A percentile compares a stretch with the other conserved stretches of the same genome.
Conservation (phyloP, 2,888 invertebrate species). For the Lepeophtheirus nordmannii region DNA sequence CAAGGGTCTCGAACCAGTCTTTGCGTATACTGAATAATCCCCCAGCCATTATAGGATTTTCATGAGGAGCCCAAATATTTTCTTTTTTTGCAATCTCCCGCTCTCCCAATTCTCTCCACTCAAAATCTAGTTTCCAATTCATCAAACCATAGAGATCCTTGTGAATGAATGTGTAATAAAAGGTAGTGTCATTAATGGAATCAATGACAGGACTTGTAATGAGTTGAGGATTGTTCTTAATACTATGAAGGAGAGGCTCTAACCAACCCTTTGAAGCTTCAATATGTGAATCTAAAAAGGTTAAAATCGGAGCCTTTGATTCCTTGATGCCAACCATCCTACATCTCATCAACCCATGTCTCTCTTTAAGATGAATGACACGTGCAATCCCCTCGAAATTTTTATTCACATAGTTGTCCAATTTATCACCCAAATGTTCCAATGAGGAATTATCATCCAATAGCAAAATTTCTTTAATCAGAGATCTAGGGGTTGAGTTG, state of each 20-base stretch:
- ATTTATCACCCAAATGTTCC: slow-evolving; percentile 7
- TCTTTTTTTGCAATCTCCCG: not conserved
- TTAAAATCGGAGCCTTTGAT: slow-evolving; percentile 14
- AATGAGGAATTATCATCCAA: slow-evolving; percentile 12
- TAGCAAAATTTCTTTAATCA: slow-evolving; percentile 14
- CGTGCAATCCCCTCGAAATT: slow-evolving; percentile 1
- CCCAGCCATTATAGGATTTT: slow-evolving; percentile 24
- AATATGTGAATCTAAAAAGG: slow-evolving; percentile 24
- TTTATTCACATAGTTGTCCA: slow-evolving; percentile 16
- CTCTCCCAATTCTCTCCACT: slow-evolving; percentile 12
- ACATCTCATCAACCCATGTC: slow-evolving; percentile 23
- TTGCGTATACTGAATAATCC: slow-evolving; percentile 23
- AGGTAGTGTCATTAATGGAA: slow-evolving; percentile 24
- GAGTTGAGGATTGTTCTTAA: slow-evolving; percentile 15
- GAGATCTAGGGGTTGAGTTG: slow-evolving; percentile 4
- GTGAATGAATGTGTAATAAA: slow-evolving; percentile 21
- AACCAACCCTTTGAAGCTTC: slow-evolving; percentile 23
- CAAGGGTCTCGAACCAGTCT: slow-evolving; percentile 19
- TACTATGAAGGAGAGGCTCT: slow-evolving; percentile 13
- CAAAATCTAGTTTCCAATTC: slow-evolving; percentile 23
- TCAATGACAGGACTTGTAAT: slow-evolving; percentile 24
- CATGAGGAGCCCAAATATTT: slow-evolving; percentile 20
- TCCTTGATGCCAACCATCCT: slow-evolving; percentile 17
- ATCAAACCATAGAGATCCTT: slow-evolving; percentile 17
- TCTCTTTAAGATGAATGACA: slow-evolving; percentile 10